These are phyloP conservation scores for Tetramorium parvispinum DNA, from an alignment of 1,140 invertebrate genomes.

Conservation along the genomic window DNA sequence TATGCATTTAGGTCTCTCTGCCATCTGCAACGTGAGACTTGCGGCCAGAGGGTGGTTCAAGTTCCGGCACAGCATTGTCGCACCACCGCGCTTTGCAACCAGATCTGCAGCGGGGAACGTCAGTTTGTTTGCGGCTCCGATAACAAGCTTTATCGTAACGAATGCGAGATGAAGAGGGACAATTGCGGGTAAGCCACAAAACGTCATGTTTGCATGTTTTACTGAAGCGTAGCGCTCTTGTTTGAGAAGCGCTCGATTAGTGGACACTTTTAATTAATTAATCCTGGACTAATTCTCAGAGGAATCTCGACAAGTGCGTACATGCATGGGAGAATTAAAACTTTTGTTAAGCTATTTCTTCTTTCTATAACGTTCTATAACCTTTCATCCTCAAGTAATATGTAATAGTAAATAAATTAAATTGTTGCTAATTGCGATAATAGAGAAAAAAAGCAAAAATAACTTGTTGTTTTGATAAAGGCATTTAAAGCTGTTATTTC, in stretches of 20 bases:
- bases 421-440: neutral
- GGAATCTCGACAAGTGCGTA: neutral
- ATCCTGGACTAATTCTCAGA: neutral
- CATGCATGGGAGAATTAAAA: neutral
- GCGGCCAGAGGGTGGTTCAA: conserved; percentile 93
- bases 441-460: neutral
- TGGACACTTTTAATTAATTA: conserved; percentile 10
- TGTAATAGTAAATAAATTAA: neutral
- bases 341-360: neutral
- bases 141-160: conserved; percentile 95
- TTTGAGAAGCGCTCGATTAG: neutral
- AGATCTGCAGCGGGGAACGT: conserved; percentile 90
- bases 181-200: conserved; percentile 92
- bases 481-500: neutral
- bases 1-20: conserved; percentile 90
- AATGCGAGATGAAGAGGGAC: conserved; percentile 96
- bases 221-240: neutral
- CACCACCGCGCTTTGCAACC: conserved; percentile 93
- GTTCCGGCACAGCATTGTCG: conserved; percentile 93
- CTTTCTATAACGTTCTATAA: neutral
- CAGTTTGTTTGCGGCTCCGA: conserved; percentile 96
- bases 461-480: neutral
- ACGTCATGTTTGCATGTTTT: conserved; percentile 34
- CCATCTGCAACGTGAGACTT: conserved; percentile 93
- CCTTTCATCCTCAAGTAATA: neutral